Evolutionary conservation across 2,113 vertebrate species (phyloP).

Genomic region (Monarcha castaneiventris): DNA sequence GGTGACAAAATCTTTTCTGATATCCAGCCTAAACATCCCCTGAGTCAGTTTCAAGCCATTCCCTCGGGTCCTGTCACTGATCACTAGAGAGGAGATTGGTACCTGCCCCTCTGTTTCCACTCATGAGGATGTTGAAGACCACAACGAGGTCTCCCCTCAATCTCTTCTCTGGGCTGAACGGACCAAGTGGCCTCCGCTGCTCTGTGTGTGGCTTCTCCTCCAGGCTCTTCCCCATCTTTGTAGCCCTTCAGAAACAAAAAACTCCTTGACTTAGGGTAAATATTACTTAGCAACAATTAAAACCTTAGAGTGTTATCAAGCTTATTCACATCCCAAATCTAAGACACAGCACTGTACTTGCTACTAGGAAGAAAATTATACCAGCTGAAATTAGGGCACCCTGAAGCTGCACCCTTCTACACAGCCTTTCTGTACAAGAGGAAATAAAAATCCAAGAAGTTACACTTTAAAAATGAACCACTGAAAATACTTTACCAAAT

Average conservation of each 20-base stretch:
- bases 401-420: background rate
- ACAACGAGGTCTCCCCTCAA: background rate
- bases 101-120: background rate
- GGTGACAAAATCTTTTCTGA: background rate
- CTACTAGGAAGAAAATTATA: background rate
- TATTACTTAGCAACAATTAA: background rate
- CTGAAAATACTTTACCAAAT: background rate
- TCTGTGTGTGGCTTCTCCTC: background rate
- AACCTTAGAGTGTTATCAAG: background rate
- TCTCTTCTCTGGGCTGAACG: background rate
- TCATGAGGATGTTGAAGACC: fast-evolving
- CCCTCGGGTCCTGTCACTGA: background rate
- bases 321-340: background rate
- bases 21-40: background rate
- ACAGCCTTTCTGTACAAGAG: background rate
- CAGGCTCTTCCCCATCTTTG: background rate
- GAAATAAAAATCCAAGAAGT: background rate
- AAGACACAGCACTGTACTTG: background rate
- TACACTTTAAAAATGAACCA: background rate
- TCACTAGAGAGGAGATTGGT: background rate
- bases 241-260: background rate
- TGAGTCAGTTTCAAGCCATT: background rate
- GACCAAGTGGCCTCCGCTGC: background rate
- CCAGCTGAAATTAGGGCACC: background rate
- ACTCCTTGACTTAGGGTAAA: background rate